Base-by-base conservation (phyloP, 2,888 invertebrate genomes). In the Polymixis lichenea region DNA sequence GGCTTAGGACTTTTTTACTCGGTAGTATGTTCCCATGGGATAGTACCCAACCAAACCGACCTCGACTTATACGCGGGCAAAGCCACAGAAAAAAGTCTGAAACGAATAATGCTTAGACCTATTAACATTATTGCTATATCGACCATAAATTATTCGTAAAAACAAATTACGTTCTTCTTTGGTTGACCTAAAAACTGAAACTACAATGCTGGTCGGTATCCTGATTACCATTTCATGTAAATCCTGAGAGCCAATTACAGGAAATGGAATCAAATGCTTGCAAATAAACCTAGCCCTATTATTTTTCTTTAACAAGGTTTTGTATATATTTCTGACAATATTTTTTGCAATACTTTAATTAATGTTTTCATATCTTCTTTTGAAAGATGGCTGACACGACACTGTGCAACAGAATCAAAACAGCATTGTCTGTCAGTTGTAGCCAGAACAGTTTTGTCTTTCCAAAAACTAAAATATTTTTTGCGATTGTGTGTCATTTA, bases 141-240 rank as follows among this genome's bases (percentile, higher is more conserved):
- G 9, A 17, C 38, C n/a, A 25, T 8, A 32, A 60, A 61, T 46
- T 53, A 53, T 78, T 78, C 55, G 11, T 38, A 38, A 22, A 62
- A 53, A 53, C 13, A 53, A 19, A 53, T 43, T 11, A 49, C 9
- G 43, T 73, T 71, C 67, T 71, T 78, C 66, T 68, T 68, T 68
- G 38, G 38, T 58, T 68, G 64, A 58, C 32, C 56, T 38, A 71
- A 32, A 75, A 71, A n/a, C 15, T 61, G 6, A 25, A 66, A 58
- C 55, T 60, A 61, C 38, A 69, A 46, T 69, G 69, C 66, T 58
- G 38, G 13, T 62, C 22, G 32, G 17, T 53, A 58, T 67, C 28
- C 65, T 72, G 56, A 71, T 84, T 82, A 79, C 68, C 68, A 83
- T 81, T 65, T 68, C 28, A 84, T 71, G 84, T 75, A 82, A 84